Evolutionary conservation across 2,888 invertebrate species (phyloP).

Genomic region (Callosobruchus maculatus): DNA sequence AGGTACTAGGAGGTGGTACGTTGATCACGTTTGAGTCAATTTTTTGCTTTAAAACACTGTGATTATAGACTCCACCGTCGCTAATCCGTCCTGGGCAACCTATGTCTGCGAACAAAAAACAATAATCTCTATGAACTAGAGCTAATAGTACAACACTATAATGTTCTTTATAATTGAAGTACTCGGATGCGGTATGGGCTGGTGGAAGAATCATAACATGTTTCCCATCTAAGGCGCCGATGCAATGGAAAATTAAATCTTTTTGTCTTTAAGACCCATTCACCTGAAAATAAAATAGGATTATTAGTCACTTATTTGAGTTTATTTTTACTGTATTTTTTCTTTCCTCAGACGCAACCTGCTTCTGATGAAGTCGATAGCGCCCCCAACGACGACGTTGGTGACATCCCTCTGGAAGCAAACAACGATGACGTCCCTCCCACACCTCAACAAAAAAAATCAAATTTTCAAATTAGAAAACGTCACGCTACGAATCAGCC

Average conservation of each 20-base stretch:
- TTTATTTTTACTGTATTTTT: background rate
- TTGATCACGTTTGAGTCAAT: constrained; percentile 17
- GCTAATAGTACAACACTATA: constrained; percentile 40
- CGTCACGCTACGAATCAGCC: background rate
- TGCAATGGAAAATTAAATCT: constrained; percentile 30
- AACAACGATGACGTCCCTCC: background rate
- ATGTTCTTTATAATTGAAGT: constrained; percentile 35
- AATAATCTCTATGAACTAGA: constrained; percentile 41
- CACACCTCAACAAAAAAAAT: background rate
- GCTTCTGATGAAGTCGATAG: background rate
- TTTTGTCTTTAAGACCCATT: constrained; percentile 9
- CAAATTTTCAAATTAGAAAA: background rate
- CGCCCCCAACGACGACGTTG: background rate
- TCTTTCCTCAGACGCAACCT: background rate
- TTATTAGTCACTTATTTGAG: too few relatives aligned
- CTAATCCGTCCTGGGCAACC: constrained; percentile 35
- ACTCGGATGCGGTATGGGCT: constrained; percentile 27
- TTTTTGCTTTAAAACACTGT: constrained; percentile 12
- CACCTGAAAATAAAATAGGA: too few relatives aligned
- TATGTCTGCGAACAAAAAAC: constrained; percentile 37
- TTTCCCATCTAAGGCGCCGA: constrained; percentile 39
- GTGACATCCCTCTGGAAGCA: constrained; percentile 1
- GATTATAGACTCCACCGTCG: constrained; percentile 33
- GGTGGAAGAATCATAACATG: constrained; percentile 33
- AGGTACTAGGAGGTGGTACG: constrained; percentile 9